Base-by-base conservation (phyloP, 2,113 vertebrate genomes). In the Ammodramus savannarum region DNA sequence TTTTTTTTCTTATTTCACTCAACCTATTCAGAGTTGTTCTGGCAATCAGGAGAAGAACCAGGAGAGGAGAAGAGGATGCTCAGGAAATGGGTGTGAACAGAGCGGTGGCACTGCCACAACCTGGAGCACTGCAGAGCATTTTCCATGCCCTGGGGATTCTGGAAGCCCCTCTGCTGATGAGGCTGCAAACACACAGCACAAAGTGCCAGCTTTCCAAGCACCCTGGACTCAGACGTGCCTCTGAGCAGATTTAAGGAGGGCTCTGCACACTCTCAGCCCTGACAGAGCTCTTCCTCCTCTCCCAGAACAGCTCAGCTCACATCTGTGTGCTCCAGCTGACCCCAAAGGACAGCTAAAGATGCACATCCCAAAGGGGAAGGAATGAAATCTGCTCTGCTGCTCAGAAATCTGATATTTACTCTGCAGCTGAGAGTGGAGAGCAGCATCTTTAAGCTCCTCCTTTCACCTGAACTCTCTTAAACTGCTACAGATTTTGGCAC, bases 391-490 rank as follows among this genome's bases (percentile, higher is more conserved):
- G 57, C 75, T 61, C 38, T 1, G 2, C 54, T 95, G 79, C 10
- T 8, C 74, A 62, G 85, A 95, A 82, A 94, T 25, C 62, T 72
- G 87, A 29, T 67, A 49, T 82, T 88, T 31, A 66, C 55, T 21
- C 10, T 38, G 78, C 59, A 92, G 90, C 67, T 71, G 80, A 55
- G 19, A 52, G 25, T 38, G 34, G 61, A 71, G 39, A 88, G 41
- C 77, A 87, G 81, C 81, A 73, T 43, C 91, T 87, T 87, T 63
- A 36, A 88, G 84, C 75, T 18, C 59, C 38, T 81, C 51, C 34
- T 85, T 72, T 88, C 58, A 90, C n/a, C n/a, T n/a, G n/a, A n/a
- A n/a, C n/a, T n/a, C n/a, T 84, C 74, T 44, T 76, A 76, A 96
- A 90, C 31, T 32, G 78, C 68, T 48, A 14, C 51, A 87, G 68